Evolutionary conservation across 2,113 vertebrate genomes (phyloP).

Genomic region (Phylloscopus whistleri): DNA sequence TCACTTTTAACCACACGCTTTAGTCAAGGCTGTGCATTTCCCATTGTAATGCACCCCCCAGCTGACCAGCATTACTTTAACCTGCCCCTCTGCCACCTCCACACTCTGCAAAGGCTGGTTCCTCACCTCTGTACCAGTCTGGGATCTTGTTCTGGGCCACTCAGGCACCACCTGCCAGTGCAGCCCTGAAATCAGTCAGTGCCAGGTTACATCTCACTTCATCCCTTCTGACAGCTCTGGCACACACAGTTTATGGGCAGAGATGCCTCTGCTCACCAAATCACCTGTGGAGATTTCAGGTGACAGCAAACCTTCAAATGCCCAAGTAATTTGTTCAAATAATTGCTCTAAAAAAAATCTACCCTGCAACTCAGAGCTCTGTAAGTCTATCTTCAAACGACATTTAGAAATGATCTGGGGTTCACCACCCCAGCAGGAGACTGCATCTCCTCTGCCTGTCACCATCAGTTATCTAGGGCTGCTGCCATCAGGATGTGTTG

Average conservation of each 20-base stretch:
- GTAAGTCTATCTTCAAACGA: neutral
- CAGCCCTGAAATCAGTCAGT: neutral
- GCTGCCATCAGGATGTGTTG: accelerated
- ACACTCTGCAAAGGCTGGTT: neutral
- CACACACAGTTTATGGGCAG: neutral
- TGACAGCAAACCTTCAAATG: neutral
- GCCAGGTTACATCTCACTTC: neutral
- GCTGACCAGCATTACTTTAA: neutral
- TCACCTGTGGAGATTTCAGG: neutral
- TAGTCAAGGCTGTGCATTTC: neutral
- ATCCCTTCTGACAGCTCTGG: neutral
- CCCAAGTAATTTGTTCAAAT: neutral
- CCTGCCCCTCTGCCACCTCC: neutral
- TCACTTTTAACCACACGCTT: neutral
- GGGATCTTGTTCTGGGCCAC: neutral
- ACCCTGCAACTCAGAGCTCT: neutral
- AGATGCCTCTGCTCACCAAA: neutral
- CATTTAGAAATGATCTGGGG: neutral
- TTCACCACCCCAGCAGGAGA: neutral
- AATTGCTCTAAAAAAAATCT: neutral
- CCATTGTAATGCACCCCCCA: accelerated
- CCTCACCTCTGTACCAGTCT: neutral
- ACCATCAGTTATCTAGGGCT: neutral
- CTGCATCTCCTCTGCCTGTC: neutral
- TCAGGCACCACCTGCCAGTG: neutral